phyloP scores from a whole-genome alignment of 1,140 invertebrate species.

The Macrostomum lignano region DNA sequence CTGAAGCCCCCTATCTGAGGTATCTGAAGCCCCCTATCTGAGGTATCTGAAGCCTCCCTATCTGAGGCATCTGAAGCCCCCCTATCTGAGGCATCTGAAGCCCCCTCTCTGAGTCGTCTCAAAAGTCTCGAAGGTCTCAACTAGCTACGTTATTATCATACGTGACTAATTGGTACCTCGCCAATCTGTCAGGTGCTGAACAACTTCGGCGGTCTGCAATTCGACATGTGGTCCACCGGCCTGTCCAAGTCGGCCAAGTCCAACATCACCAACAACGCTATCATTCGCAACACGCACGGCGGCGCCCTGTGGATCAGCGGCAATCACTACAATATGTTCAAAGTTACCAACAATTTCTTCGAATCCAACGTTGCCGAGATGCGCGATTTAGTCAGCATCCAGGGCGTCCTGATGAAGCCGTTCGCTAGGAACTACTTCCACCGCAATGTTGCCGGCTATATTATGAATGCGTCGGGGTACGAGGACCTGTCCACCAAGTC shows the following conservation, averaged over 20 bases:
- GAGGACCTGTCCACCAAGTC: constrained; percentile 58
- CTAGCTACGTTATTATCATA: too few relatives aligned
- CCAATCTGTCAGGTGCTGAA: too few relatives aligned
- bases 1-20: too few relatives aligned
- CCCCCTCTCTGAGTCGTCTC: too few relatives aligned
- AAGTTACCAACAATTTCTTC: constrained; percentile 52
- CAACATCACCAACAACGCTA: constrained; percentile 61
- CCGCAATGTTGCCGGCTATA: constrained; percentile 55
- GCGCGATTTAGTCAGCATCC: constrained; percentile 22
- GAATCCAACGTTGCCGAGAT: constrained; percentile 27
- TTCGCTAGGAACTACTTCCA: constrained; percentile 70
- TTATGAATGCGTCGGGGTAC: constrained; percentile 66
- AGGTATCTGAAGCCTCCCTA: too few relatives aligned
- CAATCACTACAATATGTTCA: neutral
- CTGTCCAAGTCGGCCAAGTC: constrained; percentile 54
- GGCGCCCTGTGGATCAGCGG: constrained; percentile 51
- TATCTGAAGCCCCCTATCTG: too few relatives aligned
- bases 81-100: too few relatives aligned
- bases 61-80: too few relatives aligned
- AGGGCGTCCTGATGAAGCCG: constrained; percentile 47
- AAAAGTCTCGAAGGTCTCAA: too few relatives aligned
- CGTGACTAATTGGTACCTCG: too few relatives aligned
- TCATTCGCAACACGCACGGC: constrained; percentile 52
- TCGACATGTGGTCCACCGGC: constrained; percentile 54
- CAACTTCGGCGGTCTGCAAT: too few relatives aligned